Evolutionary conservation across 2,797 vertebrate genomes (phyloP), one percentile per base, ranked within the genome.

Genomic region (Clarias platycephalus): DNA sequence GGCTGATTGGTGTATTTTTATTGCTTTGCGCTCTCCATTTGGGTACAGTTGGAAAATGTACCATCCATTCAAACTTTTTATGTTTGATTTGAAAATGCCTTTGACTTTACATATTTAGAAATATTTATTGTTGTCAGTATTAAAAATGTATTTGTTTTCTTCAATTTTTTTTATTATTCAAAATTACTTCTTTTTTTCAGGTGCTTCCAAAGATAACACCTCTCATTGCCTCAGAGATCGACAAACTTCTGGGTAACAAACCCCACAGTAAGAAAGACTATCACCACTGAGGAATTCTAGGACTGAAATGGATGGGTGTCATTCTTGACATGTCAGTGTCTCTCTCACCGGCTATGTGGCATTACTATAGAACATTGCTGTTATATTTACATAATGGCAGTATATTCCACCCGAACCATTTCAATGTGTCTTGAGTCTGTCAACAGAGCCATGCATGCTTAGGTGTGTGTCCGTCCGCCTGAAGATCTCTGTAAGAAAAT

Each of bases 191-290:
- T 64, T 63, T 62, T 64, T 83, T 20, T 24, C 89, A 95, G 95
- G 94, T 95, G 62, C 94, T 95, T 94, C 92, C 95, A 93, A 95
- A 95, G 91, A 95, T 95, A 90, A 95, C 94, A 44, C 85, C 94
- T 81, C 91, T 92, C 66, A 92, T 95, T 81, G 94, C 93, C 77
- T 75, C 94, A 53, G 94, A 95, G 84, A 88, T 95, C 63, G 95
- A 95, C 89, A 93, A 95, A 87, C 87, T 95, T 88, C 89, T 95
- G 55, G 94, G 93, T 74, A 95, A 95, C 85, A 93, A 90, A 82
- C 94, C 95, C 82, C 94, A 95, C 89, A 95, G 89, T 91, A 95
- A 95, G 93, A 95, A 84, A 88, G 95, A 95, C 90, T 93, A 91
- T 86, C 94, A 95, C 76, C 93, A 95, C 89, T 95, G 85, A 86